Evolutionary conservation across 2,888 invertebrate species (phyloP), one percentile per base, ranked within the genome.

Genomic region (Dioctria rufipes): DNA sequence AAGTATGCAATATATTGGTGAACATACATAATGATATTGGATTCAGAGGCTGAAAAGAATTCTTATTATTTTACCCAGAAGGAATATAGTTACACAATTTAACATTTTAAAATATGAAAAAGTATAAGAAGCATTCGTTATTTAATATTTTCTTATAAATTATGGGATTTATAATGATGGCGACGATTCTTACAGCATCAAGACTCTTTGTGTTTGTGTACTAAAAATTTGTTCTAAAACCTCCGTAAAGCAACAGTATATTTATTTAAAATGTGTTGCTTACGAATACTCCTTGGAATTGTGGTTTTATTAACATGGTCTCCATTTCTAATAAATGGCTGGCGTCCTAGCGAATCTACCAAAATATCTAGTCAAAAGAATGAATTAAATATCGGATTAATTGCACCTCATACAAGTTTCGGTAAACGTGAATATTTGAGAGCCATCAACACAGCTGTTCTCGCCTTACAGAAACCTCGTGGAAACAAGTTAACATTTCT

Each of bases 391-490:
- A 88, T 89, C 61, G 89, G 89, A 13, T 85, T 89, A 37, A 89
- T 89, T 82, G 89, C 89, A 3, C 89, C 89, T n/a, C 89, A 89
- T 82, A 89, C 89, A 71, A 89, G 88, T 85, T 89, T 89, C 65
- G 89, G 89, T 3, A 92, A 91, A 82, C 91, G 94, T 5, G 93
- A 93, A 85, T 94, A 94, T 88, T 91, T 91, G 80, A 90, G 91
- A 73, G 92, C 93, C 78, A 92, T 94, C 84, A 92, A 92, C 86
- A 91, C 90, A 79, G 93, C 93, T 6, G 91, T 94, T 67, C 87
- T 88, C 40, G 91, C 90, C 49, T 88, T 94, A 71, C 91, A 92
- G 82, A 91, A 91, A 86, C 90, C 90, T 25, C 90, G 91, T 78
- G 91, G 91, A 43, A 90, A 90, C 65, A 91, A 91, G 84, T 89